Evolutionary conservation across 2,113 vertebrate genomes (phyloP).

Genomic region (Festucalex cinctus): DNA sequence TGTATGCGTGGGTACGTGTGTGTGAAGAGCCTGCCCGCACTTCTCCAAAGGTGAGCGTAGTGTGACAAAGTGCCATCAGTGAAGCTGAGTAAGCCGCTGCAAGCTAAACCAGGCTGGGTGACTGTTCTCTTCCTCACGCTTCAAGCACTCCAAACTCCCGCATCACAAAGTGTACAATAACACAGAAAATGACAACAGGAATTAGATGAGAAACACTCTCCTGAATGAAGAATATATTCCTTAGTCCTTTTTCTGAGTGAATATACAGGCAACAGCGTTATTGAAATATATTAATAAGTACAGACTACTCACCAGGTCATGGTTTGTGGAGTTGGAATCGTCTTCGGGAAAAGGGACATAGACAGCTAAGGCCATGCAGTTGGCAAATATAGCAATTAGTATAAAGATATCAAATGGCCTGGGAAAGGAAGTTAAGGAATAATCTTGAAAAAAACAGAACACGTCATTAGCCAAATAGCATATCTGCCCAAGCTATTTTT

Average conservation of each 20-base stretch:
- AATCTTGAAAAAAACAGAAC: not conserved
- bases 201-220: conserved; percentile 4
- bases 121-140: conserved; percentile 9
- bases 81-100: conserved; percentile 9
- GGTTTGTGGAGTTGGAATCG: conserved; percentile 99
- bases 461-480: not conserved
- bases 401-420: conserved; percentile 99
- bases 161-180: not conserved
- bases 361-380: conserved; percentile 99
- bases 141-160: not conserved
- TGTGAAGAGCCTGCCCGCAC: not conserved
- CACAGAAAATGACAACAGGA: not conserved
- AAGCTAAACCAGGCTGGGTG: conserved; percentile 10
- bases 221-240: not conserved
- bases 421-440: conserved; percentile 81
- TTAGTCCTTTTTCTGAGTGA: not conserved
- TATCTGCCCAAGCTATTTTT: not conserved
- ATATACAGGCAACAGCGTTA: not conserved
- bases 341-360: conserved; percentile 98
- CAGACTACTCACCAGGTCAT: conserved; percentile 94
- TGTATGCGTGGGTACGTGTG: not conserved
- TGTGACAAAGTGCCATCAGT: conserved; percentile 9
- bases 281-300: not conserved
- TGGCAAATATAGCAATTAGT: conserved; percentile 99
- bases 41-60: conserved; percentile 6